Evolutionary conservation across 2,113 vertebrate genomes (phyloP), one percentile per base, ranked within the genome.

Genomic region (Nesospiza acunhae): DNA sequence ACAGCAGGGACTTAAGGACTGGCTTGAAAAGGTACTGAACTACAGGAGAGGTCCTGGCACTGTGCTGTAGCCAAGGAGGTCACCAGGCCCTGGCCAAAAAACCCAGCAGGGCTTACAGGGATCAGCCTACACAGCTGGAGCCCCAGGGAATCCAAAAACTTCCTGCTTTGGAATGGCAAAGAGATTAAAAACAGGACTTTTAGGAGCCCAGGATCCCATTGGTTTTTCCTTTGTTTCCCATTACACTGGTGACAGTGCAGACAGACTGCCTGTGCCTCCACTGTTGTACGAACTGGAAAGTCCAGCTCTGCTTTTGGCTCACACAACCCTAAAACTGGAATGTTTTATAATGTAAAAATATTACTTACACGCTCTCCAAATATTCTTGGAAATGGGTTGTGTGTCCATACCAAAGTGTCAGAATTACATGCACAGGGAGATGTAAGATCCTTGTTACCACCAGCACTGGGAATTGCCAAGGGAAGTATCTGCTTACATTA

Each of bases 211-310:
- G 41, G 10, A 66, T 75, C n/a, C 44, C 39, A 15, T 7, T 7
- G 22, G 9, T 23, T 44, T 15, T 35, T 66, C 20, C 42, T 66
- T n/a, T 41, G 39, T 62, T 82, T 49, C 33, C 16, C 30, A 3
- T 33, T 69, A 60, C n/a, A 33, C 17, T 4, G 3, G 2, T 1
- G 2, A 37, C 62, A 85, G 70, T n/a, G 15, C 2, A 2, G 72
- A 30, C 2, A 1, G 41, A 30, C 5, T 0, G 1, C 22, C 24
- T 35, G 33, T 16, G 39, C 44, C 35, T 73, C 49, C 44, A 15
- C 46, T 1, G 2, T 10, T 53, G n/a, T 66, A 37, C 22, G 70
- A 52, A 53, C 28, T 33, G 66, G 2, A 10, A 70, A 75, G 7
- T 50, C 39, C n/a, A 81, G 31, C 68, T 77, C 35, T n/a, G 44